Evolutionary conservation across 2,888 invertebrate genomes (phyloP).

Genomic region (Troides aeacus): DNA sequence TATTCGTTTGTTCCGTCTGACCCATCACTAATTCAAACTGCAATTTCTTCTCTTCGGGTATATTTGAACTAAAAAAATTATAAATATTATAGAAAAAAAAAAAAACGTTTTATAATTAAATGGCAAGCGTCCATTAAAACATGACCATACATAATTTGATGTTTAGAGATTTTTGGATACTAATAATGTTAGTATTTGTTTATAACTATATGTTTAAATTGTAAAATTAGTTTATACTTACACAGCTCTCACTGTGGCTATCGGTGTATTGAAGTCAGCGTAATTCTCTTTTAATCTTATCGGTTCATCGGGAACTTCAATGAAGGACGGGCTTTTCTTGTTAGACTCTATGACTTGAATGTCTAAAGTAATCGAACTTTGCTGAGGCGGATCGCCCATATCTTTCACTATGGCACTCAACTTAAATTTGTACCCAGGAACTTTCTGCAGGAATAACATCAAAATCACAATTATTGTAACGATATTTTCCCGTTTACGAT

Average conservation of each 20-base stretch:
- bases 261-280: conserved; percentile 84
- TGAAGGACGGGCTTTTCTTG: conserved; percentile 90
- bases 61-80: conserved; percentile 82
- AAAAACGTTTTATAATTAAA: background rate
- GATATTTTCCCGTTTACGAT: conserved; percentile 28
- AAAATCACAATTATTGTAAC: conserved; percentile 29
- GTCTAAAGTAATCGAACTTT: conserved; percentile 87
- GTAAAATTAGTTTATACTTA: conserved; percentile 65
- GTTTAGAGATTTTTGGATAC: background rate
- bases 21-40: conserved; percentile 90
- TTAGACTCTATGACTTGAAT: conserved; percentile 93
- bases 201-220: background rate
- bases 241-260: conserved; percentile 85
- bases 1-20: conserved; percentile 92
- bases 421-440: conserved; percentile 82
- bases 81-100: conserved; percentile 26
- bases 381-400: conserved; percentile 83
- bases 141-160: background rate
- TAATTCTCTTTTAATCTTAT: conserved; percentile 87
- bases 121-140: background rate
- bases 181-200: background rate
- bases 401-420: conserved; percentile 89
- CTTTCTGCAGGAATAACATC: conserved; percentile 69
- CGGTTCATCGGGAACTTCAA: conserved; percentile 79
- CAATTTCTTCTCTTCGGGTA: conserved; percentile 85